Conservation (phyloP, 2,797 vertebrate genomes). For the Gymnoscopelus microlampas region DNA sequence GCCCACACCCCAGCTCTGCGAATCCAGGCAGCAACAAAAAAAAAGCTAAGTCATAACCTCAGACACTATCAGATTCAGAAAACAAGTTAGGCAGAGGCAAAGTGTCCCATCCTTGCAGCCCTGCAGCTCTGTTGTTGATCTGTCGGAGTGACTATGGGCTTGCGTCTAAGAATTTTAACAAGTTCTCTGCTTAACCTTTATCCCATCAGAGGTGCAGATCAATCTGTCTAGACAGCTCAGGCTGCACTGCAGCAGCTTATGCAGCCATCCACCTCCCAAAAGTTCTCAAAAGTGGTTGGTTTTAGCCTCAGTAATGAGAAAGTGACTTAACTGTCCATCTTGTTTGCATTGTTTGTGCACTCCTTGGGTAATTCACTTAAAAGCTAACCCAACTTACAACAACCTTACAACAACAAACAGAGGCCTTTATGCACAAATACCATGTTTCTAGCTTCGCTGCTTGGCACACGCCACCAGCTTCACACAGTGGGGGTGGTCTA, state of each 20-base stretch:
- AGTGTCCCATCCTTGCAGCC: background rate
- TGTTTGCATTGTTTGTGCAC: background rate
- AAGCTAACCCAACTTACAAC: background rate
- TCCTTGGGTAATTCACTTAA: background rate
- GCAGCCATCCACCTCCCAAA: background rate
- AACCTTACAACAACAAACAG: background rate
- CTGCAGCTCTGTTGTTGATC: background rate
- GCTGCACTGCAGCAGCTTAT: conserved; percentile 10
- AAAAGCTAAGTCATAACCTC: conserved; percentile 18
- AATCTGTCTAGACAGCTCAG: background rate
- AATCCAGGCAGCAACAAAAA: background rate
- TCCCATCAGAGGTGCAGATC: background rate
- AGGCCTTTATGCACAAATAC: conserved; percentile 6
- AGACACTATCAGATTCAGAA: background rate
- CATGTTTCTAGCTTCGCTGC: conserved; percentile 16
- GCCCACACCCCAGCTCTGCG: background rate
- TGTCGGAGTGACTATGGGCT: background rate
- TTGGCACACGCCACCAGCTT: conserved; percentile 30
- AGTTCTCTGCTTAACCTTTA: background rate
- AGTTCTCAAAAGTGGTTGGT: background rate
- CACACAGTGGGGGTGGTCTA: conserved; percentile 26
- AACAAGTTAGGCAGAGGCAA: background rate
- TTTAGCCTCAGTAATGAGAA: background rate
- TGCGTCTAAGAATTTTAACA: background rate
- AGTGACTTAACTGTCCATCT: background rate